These are phyloP conservation scores for Sycophila sp. DNA, from an alignment of 1,140 invertebrate genomes.

Conservation along the genomic window DNA sequence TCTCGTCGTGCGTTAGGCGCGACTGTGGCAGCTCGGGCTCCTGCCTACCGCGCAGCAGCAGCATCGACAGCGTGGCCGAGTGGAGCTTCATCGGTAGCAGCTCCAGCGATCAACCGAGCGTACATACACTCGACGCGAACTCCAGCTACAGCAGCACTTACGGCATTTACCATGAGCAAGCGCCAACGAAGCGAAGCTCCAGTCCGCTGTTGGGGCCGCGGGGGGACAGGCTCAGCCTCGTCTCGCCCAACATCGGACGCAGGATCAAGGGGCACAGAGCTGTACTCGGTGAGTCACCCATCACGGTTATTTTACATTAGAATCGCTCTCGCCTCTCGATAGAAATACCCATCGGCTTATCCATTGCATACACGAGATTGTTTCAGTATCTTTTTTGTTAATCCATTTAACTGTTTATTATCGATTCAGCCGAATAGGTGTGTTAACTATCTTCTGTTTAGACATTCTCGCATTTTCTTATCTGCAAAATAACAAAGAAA, in stretches of 20 bases:
- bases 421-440: no score
- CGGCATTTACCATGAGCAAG: conserved; percentile 64
- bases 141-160: conserved; percentile 49
- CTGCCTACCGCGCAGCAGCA: conserved; percentile 76
- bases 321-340: no score
- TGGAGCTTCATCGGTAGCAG: conserved; percentile 48
- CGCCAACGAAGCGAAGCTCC: conserved; percentile 63
- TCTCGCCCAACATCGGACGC: conserved; percentile 77
- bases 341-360: no score
- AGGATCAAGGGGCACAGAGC: conserved; percentile 78
- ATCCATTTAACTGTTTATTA: no score
- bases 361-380: no score
- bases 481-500: no score
- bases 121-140: conserved; percentile 50
- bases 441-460: no score
- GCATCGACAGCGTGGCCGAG: conserved; percentile 74
- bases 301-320: no score
- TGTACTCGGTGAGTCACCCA: conserved; percentile 75
- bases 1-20: no score
- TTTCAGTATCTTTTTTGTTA: no score
- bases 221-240: conserved; percentile 70
- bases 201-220: conserved; percentile 60
- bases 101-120: conserved; percentile 2
- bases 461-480: no score
- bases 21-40: conserved; percentile 51